These are phyloP conservation scores for Myrmecobius fasciatus DNA, from an alignment of 2,113 vertebrate species.

Conservation along the genomic window DNA sequence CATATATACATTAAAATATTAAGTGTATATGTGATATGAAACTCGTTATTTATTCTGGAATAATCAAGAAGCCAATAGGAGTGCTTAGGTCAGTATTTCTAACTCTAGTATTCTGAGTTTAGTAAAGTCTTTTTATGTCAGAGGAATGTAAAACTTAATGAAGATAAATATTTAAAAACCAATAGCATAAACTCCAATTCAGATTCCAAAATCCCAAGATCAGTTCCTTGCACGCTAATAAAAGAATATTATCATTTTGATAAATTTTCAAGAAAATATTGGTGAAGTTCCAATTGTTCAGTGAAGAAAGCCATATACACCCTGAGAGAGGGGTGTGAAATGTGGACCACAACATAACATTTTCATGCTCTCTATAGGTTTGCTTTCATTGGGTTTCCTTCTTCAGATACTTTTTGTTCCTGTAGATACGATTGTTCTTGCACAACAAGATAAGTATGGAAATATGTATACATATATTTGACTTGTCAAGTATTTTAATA, in stretches of 20 bases:
- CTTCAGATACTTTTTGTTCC: no score
- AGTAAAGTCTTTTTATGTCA: neutral
- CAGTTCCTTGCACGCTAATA: neutral
- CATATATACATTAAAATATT: neutral
- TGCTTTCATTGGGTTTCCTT: no score
- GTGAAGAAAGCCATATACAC: no score
- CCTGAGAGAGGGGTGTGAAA: no score
- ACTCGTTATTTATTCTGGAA: constrained; percentile 17
- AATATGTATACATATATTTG: no score
- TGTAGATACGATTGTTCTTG: no score
- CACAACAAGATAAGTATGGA: no score
- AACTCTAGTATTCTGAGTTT: constrained; percentile 41
- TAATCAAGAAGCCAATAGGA: neutral
- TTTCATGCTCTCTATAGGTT: no score
- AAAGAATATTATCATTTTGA: constrained; percentile 29
- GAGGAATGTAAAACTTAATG: constrained; percentile 18
- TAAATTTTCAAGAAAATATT: constrained; percentile 43
- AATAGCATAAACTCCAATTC: constrained; percentile 26
- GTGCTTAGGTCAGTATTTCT: constrained; percentile 15
- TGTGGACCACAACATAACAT: no score
- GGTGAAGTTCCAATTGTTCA: no score
- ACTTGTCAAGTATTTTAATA: no score
- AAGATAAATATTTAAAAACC: constrained; percentile 27
- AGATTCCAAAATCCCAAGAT: constrained; percentile 1
- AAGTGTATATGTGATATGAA: no score